Evolutionary conservation across 1,140 invertebrate genomes (phyloP), one percentile per base, ranked within the genome.

Genomic region (Lordiphosa collinella): DNA sequence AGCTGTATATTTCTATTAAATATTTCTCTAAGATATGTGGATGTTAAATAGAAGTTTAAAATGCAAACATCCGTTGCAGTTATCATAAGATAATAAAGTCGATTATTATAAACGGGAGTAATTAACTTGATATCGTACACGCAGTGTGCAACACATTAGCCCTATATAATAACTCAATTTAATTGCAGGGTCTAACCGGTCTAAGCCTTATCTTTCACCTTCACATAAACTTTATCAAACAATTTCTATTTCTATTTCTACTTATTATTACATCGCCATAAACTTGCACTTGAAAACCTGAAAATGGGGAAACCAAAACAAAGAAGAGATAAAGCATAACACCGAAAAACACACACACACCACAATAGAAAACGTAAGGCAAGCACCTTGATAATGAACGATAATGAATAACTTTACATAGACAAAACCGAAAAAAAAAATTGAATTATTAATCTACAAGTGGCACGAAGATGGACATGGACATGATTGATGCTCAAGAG

Each of bases 391-490:
- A 44, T 44, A 44, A 44, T 44, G 41, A 44, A 44, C 41, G 41
- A 44, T 44, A 44, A 44, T 44, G 41, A 44, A 44, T 44, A 25
- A 12, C 22, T 44, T 44, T 31, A 44, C 41, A 44, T 43, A 43
- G 4, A 41, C 25, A 11, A 31, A n/a, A 22, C 6, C 12, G 2
- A 13, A 8, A 16, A 29, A 13, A 11, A 11, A 12, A 31, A 13
- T 44, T 11, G 11, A 44, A 31, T 4, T 13, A 29, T 29, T 22
- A 13, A 44, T 31, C 22, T 31, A 31, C 41, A 29, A 44, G 41
- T 44, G 41, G 18, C 40, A 43, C 25, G n/a, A 6, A 29, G 11
- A 12, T 44, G 22, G 22, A 44, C 41, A 29, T 44, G 22, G 22
- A 44, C 41, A 29, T 44, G 22, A 44, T 44, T 44, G 13, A 44